phyloP scores from a whole-genome alignment of 2,888 invertebrate species.

The Ecdyonurus torrentis region DNA sequence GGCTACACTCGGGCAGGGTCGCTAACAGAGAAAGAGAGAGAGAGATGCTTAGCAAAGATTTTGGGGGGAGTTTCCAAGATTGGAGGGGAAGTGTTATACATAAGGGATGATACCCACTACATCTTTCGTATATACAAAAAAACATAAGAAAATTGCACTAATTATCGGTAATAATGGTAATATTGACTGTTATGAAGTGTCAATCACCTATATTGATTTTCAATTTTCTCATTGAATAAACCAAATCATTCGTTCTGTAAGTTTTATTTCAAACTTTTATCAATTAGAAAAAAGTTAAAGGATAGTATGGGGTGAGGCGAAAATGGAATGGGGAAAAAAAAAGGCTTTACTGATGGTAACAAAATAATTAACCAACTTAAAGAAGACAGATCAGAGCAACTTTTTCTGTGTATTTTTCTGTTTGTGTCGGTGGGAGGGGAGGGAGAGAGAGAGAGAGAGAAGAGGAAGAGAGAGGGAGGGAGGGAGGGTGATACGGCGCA shows the following conservation, averaged over 20 bases:
- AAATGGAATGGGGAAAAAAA: background rate
- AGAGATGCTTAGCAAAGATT: no score
- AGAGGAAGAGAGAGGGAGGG: background rate
- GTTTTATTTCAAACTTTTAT: no score
- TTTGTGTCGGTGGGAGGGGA: background rate
- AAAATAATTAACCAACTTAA: background rate
- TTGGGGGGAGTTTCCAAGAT: background rate
- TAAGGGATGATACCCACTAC: background rate
- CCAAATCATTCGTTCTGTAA: no score
- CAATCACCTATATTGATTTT: no score
- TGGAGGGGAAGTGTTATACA: background rate
- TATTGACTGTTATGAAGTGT: background rate
- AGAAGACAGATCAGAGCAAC: background rate
- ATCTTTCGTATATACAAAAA: background rate
- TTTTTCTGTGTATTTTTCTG: background rate
- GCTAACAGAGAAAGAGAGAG: no score
- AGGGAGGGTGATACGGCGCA: background rate
- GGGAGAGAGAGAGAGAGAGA: background rate
- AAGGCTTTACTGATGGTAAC: background rate
- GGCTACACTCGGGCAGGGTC: background rate
- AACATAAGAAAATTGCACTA: background rate
- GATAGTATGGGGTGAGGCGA: no score
- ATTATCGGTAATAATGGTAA: background rate
- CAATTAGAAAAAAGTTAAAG: no score
- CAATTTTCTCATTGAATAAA: no score